Conservation (phyloP, 2,113 vertebrate genomes). For the Oriolus oriolus region DNA sequence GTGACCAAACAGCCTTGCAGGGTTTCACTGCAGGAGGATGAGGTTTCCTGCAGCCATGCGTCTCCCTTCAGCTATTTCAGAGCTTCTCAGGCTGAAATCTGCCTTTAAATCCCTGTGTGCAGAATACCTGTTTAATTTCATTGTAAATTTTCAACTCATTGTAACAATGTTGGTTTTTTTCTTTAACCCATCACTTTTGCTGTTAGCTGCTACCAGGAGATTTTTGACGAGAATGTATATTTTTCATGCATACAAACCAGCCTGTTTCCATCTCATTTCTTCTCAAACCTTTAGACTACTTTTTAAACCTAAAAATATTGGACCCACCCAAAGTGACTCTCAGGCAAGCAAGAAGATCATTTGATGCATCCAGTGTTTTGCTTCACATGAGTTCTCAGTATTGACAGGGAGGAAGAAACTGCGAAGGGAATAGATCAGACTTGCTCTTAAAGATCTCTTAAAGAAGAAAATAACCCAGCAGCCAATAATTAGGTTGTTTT, state of each 20-base stretch:
- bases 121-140: neutral
- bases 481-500: neutral
- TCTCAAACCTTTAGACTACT: neutral
- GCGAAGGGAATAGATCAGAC: neutral
- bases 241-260: neutral
- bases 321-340: neutral
- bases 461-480: neutral
- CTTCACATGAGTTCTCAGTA: neutral
- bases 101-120: neutral
- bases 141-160: neutral
- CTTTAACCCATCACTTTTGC: neutral
- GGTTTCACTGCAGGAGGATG: neutral
- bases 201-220: neutral
- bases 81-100: neutral
- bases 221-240: neutral
- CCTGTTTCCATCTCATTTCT: neutral
- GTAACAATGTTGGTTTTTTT: fast-evolving
- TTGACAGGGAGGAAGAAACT: neutral
- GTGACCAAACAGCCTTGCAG: neutral
- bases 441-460: neutral
- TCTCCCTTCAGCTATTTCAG: neutral
- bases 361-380: neutral
- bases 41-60: neutral
- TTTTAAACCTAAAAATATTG: neutral
- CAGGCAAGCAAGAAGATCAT: neutral